phyloP scores from a whole-genome alignment of 30 jellyfish, hydroid and myxozoan genomes.

The Hydractinia symbiolongicarpus region DNA sequence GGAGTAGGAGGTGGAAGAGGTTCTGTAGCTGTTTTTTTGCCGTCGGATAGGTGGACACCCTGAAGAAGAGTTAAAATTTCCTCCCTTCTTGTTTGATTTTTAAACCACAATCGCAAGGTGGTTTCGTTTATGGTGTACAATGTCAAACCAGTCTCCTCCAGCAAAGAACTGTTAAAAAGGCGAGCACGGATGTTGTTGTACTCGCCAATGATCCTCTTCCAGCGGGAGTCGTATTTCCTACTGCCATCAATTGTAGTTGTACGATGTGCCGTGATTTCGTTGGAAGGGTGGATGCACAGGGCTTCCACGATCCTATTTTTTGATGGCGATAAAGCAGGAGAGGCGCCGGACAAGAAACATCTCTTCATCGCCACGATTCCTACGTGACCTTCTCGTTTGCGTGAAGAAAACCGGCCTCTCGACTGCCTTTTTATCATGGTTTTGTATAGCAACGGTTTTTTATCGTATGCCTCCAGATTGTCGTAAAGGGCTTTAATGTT shows the following conservation, averaged over 20 bases:
- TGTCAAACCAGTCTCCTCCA: no score
- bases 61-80: no score
- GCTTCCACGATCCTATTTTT: slow-evolving; percentile 31
- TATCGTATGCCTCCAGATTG: slow-evolving; percentile 26
- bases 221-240: neutral
- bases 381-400: slow-evolving; percentile 4
- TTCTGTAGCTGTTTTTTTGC: no score
- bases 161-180: no score
- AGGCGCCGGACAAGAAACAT: slow-evolving; percentile 27
- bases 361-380: slow-evolving; percentile 26
- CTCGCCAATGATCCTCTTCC: slow-evolving; percentile 4
- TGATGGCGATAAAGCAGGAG: slow-evolving; percentile 33
- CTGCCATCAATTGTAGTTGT: neutral
- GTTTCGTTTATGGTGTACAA: no score
- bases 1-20: no score
- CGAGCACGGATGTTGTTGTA: no score
- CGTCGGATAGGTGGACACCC: no score
- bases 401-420: slow-evolving; percentile 20
- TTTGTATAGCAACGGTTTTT: slow-evolving; percentile 5
- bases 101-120: no score
- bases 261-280: neutral
- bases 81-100: no score
- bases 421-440: slow-evolving; percentile 6
- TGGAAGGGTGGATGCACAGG: slow-evolving; percentile 8
- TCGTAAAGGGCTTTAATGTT: slow-evolving; percentile 2